Evolutionary conservation across 2,113 vertebrate species (phyloP).

Genomic region (Mustelus asterias): DNA sequence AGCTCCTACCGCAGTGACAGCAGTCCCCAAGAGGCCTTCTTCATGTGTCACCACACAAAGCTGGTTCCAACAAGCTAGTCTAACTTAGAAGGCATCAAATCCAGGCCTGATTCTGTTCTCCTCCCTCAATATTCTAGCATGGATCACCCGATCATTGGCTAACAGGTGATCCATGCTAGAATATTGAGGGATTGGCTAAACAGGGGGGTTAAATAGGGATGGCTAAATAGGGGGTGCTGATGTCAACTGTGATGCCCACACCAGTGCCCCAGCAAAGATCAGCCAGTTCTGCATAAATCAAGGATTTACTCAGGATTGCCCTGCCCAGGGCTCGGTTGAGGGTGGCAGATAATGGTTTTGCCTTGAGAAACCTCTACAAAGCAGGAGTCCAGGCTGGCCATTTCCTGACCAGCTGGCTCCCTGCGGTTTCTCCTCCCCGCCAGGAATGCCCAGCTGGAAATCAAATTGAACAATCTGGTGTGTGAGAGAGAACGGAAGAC

Average conservation of each 20-base stretch:
- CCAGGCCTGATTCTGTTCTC: neutral
- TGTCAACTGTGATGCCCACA: neutral
- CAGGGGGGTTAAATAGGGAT: neutral
- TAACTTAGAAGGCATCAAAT: neutral
- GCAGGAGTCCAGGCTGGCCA: neutral
- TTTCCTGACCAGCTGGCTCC: neutral
- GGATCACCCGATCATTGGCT: neutral
- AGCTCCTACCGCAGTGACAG: neutral
- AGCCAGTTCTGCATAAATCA: neutral
- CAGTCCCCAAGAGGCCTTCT: neutral
- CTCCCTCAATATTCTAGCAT: neutral
- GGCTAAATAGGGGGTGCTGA: neutral
- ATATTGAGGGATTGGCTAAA: neutral
- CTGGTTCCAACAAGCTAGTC: neutral
- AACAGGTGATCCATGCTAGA: too few species aligned
- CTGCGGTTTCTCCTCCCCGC: neutral
- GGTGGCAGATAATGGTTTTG: neutral
- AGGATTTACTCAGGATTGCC: neutral
- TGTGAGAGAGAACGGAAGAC: neutral
- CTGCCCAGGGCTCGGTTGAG: neutral
- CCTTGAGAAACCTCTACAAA: neutral
- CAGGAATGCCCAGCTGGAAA: neutral
- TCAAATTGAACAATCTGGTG: neutral
- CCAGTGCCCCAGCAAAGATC: neutral
- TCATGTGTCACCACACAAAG: neutral